These are phyloP conservation scores for Arizona elegans DNA, from an alignment of 2,113 vertebrate species.

Conservation along the genomic window DNA sequence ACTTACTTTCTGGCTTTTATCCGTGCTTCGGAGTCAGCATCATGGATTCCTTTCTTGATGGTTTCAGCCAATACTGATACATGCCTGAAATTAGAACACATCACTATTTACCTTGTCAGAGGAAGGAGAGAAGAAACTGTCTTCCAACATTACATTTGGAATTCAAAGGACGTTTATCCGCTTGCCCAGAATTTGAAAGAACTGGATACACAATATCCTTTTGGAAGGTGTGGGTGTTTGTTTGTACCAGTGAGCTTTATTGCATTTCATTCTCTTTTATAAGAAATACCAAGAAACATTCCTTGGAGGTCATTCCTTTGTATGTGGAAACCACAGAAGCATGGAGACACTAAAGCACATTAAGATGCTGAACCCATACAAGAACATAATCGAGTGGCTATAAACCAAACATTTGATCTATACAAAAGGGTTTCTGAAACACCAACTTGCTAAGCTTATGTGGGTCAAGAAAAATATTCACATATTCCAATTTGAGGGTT, in stretches of 20 bases:
- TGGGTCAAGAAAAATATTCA: neutral
- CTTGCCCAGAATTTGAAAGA: neutral
- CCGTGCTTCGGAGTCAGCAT: conserved; percentile 94
- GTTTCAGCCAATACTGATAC: conserved; percentile 95
- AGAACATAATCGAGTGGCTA: neutral
- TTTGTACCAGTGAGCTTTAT: conserved; percentile 11
- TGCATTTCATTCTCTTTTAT: conserved; percentile 28
- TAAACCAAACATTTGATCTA: neutral
- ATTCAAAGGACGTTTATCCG: conserved; percentile 7
- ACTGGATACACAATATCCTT: conserved; percentile 4
- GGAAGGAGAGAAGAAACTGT: neutral
- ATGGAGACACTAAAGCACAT: neutral
- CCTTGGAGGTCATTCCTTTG: conserved; percentile 58
- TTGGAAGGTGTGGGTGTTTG: conserved; percentile 21
- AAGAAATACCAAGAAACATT: conserved; percentile 54
- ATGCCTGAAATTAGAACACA: conserved; percentile 79
- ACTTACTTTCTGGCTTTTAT: conserved; percentile 98
- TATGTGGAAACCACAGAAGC: conserved; percentile 51
- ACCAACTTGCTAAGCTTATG: neutral
- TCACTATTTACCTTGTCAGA: conserved; percentile 36
- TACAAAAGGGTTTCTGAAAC: neutral
- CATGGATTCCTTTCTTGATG: conserved; percentile 96
- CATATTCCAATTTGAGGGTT: neutral
- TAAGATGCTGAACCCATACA: neutral
- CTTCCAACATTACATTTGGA: neutral